Evolutionary conservation across 2,888 invertebrate genomes (phyloP).

Genomic region (Cotesia congregata): DNA sequence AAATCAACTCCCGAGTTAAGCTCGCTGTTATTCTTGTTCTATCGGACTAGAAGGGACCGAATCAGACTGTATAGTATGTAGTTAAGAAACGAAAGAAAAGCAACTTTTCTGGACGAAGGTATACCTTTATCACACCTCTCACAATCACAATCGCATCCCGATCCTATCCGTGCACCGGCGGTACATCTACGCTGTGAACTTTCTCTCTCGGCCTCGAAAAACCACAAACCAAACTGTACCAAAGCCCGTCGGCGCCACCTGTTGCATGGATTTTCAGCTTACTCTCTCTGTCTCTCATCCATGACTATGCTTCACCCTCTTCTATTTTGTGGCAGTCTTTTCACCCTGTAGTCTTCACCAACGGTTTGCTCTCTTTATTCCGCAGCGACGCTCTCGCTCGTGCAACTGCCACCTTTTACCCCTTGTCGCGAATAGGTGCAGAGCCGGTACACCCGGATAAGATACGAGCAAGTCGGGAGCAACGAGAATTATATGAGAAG

Average conservation of each 20-base stretch:
- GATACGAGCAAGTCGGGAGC: too few relatives aligned
- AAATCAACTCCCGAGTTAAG: conserved; percentile 43
- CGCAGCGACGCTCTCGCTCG: conserved; percentile 7
- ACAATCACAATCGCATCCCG: neutral
- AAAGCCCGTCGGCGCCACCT: conserved; percentile 61
- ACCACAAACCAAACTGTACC: conserved; percentile 56
- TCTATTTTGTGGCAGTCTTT: neutral
- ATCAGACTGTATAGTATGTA: neutral
- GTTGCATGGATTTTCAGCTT: conserved; percentile 68
- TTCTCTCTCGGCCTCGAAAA: conserved; percentile 47
- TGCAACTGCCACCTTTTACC: conserved; percentile 40
- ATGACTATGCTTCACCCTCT: neutral
- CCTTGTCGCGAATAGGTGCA: conserved; percentile 37
- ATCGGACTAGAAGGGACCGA: conserved; percentile 41
- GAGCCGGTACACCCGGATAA: conserved; percentile 8
- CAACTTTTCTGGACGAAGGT: conserved; percentile 42
- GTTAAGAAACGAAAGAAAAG: conserved; percentile 30
- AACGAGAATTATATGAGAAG: too few relatives aligned
- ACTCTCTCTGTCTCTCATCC: conserved; percentile 49
- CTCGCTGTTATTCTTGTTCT: conserved; percentile 46
- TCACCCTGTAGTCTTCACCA: conserved; percentile 19
- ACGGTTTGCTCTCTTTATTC: conserved; percentile 6
- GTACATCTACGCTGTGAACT: conserved; percentile 36
- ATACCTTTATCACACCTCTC: conserved; percentile 31
- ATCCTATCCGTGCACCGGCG: conserved; percentile 20